Percentiles rank a stretch among this genome's conserved stretches.
Evolutionary conservation across 2,888 invertebrate genomes (phyloP).

Genomic region (Candidula unifasciata): DNA sequence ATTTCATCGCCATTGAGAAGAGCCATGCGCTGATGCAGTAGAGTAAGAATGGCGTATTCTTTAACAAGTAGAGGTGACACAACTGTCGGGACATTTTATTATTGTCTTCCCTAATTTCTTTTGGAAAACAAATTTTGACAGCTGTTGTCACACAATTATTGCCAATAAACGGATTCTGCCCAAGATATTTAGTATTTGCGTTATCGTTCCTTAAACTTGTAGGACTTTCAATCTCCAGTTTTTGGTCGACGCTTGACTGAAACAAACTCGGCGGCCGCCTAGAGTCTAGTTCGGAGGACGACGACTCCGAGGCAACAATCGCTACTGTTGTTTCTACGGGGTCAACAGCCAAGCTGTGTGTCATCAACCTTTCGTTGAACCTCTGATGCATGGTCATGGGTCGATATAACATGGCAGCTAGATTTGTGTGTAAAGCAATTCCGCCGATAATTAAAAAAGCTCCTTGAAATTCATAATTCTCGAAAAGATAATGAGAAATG

Average conservation of each 20-base stretch:
- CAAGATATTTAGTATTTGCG: too few species aligned
- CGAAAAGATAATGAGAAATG: conserved; percentile 60
- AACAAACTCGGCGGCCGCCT: neutral
- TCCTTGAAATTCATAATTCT: conserved; percentile 61
- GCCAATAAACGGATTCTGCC: too few species aligned
- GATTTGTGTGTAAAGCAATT: conserved; percentile 58
- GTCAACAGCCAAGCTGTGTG: too few species aligned
- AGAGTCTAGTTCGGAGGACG: neutral
- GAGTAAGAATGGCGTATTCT: conserved; percentile 51
- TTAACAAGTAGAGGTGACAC: conserved; percentile 52
- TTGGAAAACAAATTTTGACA: conserved; percentile 44
- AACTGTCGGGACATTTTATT: conserved; percentile 32
- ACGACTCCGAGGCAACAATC: neutral
- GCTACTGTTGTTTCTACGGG: neutral
- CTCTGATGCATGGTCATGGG: conserved; percentile 58
- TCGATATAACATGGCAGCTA: conserved; percentile 63
- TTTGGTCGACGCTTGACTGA: neutral
- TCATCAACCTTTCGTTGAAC: neutral
- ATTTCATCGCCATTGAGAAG: conserved; percentile 54
- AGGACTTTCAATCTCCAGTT: too few species aligned
- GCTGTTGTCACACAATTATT: neutral
- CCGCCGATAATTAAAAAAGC: conserved; percentile 63
- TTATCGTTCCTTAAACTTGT: too few species aligned
- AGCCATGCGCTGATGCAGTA: conserved; percentile 55
- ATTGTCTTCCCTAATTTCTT: conserved; percentile 17